phyloP scores from a whole-genome alignment of 2,888 invertebrate species.

The Caenorhabditis uteleia region DNA sequence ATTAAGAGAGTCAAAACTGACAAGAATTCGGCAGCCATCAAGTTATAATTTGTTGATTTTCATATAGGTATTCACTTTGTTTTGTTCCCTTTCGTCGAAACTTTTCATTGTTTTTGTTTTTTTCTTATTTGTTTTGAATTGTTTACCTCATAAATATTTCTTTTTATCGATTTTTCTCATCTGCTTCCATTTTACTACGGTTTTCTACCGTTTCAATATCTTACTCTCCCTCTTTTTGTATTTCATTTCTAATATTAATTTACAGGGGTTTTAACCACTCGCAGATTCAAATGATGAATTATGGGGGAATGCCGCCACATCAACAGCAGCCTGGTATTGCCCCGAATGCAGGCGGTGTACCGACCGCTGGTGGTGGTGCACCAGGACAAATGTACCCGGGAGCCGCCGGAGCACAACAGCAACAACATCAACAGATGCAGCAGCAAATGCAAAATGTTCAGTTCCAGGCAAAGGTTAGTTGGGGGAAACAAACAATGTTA shows the following conservation, averaged over 20 bases:
- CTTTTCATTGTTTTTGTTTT: conserved; percentile 9
- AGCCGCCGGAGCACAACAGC: background rate
- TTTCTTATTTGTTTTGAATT: conserved; percentile 7
- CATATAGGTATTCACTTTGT: no score
- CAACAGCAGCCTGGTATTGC: conserved; percentile 1
- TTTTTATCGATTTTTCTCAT: background rate
- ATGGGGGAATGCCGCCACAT: conserved; percentile 9
- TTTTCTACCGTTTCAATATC: conserved; percentile 5
- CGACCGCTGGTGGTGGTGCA: background rate
- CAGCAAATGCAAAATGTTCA: background rate
- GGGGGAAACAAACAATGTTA: background rate
- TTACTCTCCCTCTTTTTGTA: background rate
- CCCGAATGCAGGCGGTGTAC: background rate
- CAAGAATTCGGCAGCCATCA: conserved; percentile 37
- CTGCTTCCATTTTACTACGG: conserved; percentile 1
- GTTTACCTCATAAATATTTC: conserved; percentile 1
- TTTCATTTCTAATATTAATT: background rate
- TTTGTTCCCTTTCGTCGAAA: conserved; percentile 8
- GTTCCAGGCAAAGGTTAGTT: background rate
- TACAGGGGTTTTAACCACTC: conserved; percentile 26
- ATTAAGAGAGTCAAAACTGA: conserved; percentile 35
- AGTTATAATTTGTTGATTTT: conserved; percentile 25
- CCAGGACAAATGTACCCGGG: background rate
- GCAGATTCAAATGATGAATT: conserved; percentile 12
- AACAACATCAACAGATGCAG: conserved; percentile 1